Percentiles rank a stretch among this genome's conserved stretches.
Evolutionary conservation across 1,140 invertebrate genomes (phyloP).

Genomic region (Rhagoletis pomonella): DNA sequence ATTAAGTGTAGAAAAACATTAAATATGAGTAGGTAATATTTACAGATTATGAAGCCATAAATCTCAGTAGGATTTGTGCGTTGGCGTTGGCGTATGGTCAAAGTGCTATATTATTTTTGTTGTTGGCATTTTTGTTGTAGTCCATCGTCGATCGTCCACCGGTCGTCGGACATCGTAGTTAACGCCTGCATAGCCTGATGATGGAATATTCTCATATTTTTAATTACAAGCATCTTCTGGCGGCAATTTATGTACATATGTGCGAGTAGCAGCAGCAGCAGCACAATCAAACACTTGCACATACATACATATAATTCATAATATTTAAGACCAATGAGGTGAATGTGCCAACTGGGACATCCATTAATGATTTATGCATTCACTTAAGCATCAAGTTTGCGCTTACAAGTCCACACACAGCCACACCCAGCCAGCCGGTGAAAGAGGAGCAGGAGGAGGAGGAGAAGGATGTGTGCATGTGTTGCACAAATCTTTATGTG

Average conservation of each 20-base stretch:
- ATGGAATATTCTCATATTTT: slow-evolving; percentile 72
- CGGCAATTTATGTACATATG: slow-evolving; percentile 5
- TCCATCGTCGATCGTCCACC: not conserved
- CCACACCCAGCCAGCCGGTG: not conserved
- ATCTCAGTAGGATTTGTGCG: slow-evolving; percentile 64
- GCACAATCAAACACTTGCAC: not conserved
- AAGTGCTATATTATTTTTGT: not conserved
- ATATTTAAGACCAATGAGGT: slow-evolving; percentile 47
- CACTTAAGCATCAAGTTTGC: slow-evolving; percentile 72
- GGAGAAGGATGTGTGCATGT: not conserved
- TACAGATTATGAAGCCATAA: slow-evolving; percentile 72
- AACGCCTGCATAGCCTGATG: slow-evolving; percentile 59
- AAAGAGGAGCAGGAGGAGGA: not conserved
- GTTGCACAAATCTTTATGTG: not conserved
- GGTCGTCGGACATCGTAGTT: not conserved
- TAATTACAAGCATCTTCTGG: slow-evolving; percentile 58
- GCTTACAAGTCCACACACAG: slow-evolving; percentile 8
- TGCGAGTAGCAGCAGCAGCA: not conserved
- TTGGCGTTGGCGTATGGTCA: slow-evolving; percentile 15
- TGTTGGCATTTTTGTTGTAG: not conserved
- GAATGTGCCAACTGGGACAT: slow-evolving; percentile 47
- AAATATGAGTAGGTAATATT: slow-evolving; percentile 62
- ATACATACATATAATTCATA: not conserved
- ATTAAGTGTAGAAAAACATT: slow-evolving; percentile 50
- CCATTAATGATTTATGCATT: slow-evolving; percentile 71